phyloP scores from a whole-genome alignment of 2,113 vertebrate genomes.

The Centrocercus urophasianus region DNA sequence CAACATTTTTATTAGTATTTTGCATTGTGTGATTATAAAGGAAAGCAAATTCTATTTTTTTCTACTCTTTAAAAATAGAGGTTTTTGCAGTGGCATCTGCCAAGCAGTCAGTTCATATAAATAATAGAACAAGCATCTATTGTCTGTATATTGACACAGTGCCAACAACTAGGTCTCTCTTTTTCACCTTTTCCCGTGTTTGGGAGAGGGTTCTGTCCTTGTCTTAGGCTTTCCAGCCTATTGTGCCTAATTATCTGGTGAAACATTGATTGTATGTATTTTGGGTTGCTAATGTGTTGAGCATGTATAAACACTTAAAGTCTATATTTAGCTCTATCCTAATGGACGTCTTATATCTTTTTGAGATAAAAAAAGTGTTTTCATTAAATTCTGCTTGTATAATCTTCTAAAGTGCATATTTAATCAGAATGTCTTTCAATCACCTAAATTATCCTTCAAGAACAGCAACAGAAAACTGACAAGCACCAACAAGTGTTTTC shows the following conservation, averaged over 20 bases:
- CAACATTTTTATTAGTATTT: conserved; percentile 55
- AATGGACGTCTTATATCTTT: background rate
- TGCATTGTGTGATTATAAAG: conserved; percentile 52
- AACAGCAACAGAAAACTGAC: background rate
- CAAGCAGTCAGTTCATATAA: conserved; percentile 72
- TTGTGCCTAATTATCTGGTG: conserved; percentile 26
- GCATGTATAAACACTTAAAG: background rate
- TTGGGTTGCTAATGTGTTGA: background rate
- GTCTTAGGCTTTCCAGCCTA: conserved; percentile 9
- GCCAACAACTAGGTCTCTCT: conserved; percentile 37
- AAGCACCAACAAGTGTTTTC: background rate
- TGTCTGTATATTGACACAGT: conserved; percentile 53
- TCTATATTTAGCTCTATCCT: background rate
- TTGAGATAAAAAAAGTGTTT: background rate
- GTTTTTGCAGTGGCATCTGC: conserved; percentile 67
- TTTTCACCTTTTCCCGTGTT: conserved; percentile 45
- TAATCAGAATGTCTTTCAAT: background rate
- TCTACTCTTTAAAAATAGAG: conserved; percentile 55
- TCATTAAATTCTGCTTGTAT: background rate
- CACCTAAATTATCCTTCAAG: background rate
- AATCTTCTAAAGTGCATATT: background rate
- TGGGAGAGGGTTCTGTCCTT: conserved; percentile 13
- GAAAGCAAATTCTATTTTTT: conserved; percentile 67
- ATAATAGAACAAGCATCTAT: conserved; percentile 72
- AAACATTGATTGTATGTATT: background rate